Conservation (phyloP, 2,113 vertebrate genomes). For the Larimichthys crocea region DNA sequence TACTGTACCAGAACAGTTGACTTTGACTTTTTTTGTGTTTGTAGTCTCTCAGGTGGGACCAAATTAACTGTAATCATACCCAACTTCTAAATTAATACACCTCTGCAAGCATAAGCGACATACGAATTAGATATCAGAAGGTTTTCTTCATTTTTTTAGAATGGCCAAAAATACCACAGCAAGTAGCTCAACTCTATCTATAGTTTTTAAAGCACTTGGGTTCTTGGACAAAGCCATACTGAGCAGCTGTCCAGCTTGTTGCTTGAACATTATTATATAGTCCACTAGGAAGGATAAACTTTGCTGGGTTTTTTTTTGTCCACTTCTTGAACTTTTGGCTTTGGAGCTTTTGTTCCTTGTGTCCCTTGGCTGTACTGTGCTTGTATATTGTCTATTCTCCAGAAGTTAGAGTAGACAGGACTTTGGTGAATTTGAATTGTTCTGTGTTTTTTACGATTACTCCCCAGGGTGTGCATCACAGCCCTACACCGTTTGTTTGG, state of each 20-base stretch:
- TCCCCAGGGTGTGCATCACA: slow-evolving; percentile 77
- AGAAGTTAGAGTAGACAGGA: slow-evolving; percentile 67
- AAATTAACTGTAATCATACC: slow-evolving; percentile 72
- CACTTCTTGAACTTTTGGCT: slow-evolving; percentile 60
- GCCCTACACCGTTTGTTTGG: slow-evolving; percentile 74
- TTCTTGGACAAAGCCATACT: not conserved
- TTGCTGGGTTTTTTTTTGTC: slow-evolving; percentile 45
- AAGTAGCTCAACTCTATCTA: not conserved
- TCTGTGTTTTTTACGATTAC: slow-evolving; percentile 79
- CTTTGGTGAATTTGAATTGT: slow-evolving; percentile 79
- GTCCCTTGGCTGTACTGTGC: slow-evolving; percentile 63
- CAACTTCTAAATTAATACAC: slow-evolving; percentile 52
- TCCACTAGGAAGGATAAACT: slow-evolving; percentile 59
- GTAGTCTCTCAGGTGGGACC: slow-evolving; percentile 72
- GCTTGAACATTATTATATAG: slow-evolving; percentile 52
- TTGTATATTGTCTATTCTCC: slow-evolving; percentile 61
- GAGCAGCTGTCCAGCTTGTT: slow-evolving; percentile 18
- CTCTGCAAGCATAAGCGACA: not conserved
- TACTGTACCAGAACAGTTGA: slow-evolving; percentile 75
- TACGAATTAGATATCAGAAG: slow-evolving; percentile 28
- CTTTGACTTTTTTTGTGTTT: slow-evolving; percentile 72
- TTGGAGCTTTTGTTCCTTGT: slow-evolving; percentile 50
- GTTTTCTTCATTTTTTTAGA: slow-evolving; percentile 10
- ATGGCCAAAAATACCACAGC: not conserved
- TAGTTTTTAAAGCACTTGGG: not conserved